Evolutionary conservation across 1,140 invertebrate species (phyloP), one percentile per base, ranked within the genome.

Genomic region (Apis florea): DNA sequence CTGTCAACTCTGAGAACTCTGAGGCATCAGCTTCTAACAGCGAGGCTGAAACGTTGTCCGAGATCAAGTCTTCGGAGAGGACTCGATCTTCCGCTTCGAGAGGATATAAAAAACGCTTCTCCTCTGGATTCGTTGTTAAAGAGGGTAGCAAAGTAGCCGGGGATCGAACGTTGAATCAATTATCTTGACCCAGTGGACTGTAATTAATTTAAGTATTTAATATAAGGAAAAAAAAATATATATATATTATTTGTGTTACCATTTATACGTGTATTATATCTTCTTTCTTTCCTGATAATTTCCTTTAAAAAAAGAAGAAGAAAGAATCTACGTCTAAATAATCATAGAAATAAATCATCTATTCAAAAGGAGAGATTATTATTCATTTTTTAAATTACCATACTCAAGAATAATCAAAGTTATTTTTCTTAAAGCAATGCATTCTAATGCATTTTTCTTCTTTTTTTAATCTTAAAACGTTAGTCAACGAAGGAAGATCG

Each of bases 41-140:
- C 11, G 74, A 71, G 1, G 40, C 58, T 4, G 80, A 82, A 70
- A 53, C n/a, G 26, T 21, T 82, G 9, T 51, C 80, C 2, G 75
- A 77, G 26, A 64, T 31, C 13, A 68, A 61, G 0, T 13, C 31
- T 40, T 40, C 40, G 13, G 40, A 78, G 6, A 13, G 12, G 2
- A 4, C 54, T 26, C 56, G n/a, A 15, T 17, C 56, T 5, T 17
- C 12, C 2, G 12, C 13, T 2, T 49, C 19, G 1, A 31, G 59
- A 53, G 15, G 19, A 31, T 19, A 64, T 6, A 13, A 21, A 2
- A 13, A 54, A 9, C 19, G n/a, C 15, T 10, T n/a, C 10, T 26
- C 24, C 4, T 47, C 24, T 2, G 15, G 17, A n/a, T 31, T n/a
- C 15, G 2, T 72, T 2, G 4, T 1, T 12, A 47, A 54, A 47